Base-by-base conservation (phyloP, 2,888 invertebrate genomes). In the Spatulosminthurus flaviceps region DNA sequence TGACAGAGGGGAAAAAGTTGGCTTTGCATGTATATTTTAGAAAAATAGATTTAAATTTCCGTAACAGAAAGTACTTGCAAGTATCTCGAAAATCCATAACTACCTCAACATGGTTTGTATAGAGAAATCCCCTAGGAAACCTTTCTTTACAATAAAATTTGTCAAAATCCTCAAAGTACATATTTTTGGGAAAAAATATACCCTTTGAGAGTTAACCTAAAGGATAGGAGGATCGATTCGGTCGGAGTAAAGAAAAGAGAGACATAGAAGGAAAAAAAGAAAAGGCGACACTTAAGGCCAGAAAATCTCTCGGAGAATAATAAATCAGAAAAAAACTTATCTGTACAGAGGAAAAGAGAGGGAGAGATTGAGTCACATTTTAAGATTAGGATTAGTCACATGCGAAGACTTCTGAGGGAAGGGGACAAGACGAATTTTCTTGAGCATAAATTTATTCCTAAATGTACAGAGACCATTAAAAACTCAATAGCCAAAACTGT, bases 391-490 rank as follows among this genome's bases (percentile, higher is more conserved):
- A 41, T 70, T 70, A 41, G 13, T 21, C 26, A 16, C 22, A 28
- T 34, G 43, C 28, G 60, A 26, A 22, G 43, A 43, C 60, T 16
- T 26, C 51, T 60, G 11, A 16, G 51, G 22, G 42, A 26, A 73
- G 34, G n/a, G 67, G 26, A 26, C 67, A 72, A 72, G 71, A 51
- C 60, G 24, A 29, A 16, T 60, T 60, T 51, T 19, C n/a, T 67
- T 26, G 67, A 28, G 42, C 42, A 51, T 77, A 42, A 77, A 77
- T 69, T 77, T 69, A 69, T 43, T 77, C 69, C 28, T 69, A 42
- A 43, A 64, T 43, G 67, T 69, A 75, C 64, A 51, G 72, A 29
- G 22, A n/a, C 34, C 77, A 77, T 77, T 77, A 77, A 43, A 69
- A 69, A 28, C 75, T 64, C 41, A 41, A 70, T 70, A 41, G 16